Evolutionary conservation across 1,140 invertebrate genomes (phyloP).

Genomic region (Aphelinus certus): DNA sequence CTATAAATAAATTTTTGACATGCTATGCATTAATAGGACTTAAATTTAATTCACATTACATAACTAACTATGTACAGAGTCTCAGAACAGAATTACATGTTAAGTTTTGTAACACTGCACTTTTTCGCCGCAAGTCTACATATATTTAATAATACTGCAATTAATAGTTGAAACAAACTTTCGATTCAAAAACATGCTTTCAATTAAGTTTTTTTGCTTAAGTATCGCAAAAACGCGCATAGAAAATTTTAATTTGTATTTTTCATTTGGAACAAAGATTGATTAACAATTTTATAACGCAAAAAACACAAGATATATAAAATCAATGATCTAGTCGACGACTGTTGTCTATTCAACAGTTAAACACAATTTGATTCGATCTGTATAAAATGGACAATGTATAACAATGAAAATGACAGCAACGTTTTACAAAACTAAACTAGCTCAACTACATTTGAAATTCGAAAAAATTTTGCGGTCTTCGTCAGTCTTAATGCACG

Average conservation of each 20-base stretch:
- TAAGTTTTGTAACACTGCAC: constrained; percentile 40
- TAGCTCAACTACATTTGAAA: constrained; percentile 15
- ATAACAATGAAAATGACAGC: constrained; percentile 8
- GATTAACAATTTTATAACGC: background rate
- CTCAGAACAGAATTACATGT: constrained; percentile 50
- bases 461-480: constrained; percentile 20
- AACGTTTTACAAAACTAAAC: constrained; percentile 19
- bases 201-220: constrained; percentile 27
- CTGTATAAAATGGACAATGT: constrained; percentile 16
- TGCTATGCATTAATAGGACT: constrained; percentile 56
- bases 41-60: constrained; percentile 52
- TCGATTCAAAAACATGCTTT: constrained; percentile 42
- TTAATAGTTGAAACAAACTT: constrained; percentile 61
- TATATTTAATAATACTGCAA: constrained; percentile 66
- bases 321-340: background rate
- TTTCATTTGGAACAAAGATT: constrained; percentile 6
- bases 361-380: constrained; percentile 12
- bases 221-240: constrained; percentile 23
- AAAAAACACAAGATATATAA: background rate
- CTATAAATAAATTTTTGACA: constrained; percentile 61
- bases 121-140: constrained; percentile 50
- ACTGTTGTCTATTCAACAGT: background rate
- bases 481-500: constrained; percentile 27
- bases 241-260: constrained; percentile 16
- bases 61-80: constrained; percentile 62